phyloP scores from a whole-genome alignment of 1,140 invertebrate genomes.

The Hesperophylax magnus region DNA sequence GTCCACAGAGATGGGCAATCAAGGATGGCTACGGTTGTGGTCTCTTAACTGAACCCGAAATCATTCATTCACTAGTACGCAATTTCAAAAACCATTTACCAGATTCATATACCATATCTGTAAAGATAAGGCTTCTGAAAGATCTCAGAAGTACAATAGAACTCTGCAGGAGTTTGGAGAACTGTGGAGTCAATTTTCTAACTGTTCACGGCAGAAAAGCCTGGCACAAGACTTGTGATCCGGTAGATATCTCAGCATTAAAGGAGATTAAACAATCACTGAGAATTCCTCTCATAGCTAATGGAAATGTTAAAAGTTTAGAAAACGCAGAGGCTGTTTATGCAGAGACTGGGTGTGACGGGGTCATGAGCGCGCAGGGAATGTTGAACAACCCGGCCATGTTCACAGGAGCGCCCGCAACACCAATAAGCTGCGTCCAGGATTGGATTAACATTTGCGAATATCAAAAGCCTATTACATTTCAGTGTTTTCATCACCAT shows the following conservation, averaged over 20 bases:
- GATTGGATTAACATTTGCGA: slow-evolving; percentile 87
- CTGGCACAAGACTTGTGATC: slow-evolving; percentile 83
- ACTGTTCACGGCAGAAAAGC: slow-evolving; percentile 92
- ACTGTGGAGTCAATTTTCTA: slow-evolving; percentile 89
- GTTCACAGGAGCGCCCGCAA: slow-evolving; percentile 79
- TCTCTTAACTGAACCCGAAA: slow-evolving; percentile 86
- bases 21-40: slow-evolving; percentile 91
- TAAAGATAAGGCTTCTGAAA: slow-evolving; percentile 89
- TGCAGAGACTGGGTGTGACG: slow-evolving; percentile 80
- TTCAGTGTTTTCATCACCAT: slow-evolving; percentile 93
- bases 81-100: slow-evolving; percentile 82
- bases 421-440: slow-evolving; percentile 84
- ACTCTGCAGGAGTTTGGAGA: slow-evolving; percentile 83
- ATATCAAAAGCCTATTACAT: slow-evolving; percentile 73
- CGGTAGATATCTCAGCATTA: slow-evolving; percentile 83
- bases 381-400: slow-evolving; percentile 93
- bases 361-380: slow-evolving; percentile 91
- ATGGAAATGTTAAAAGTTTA: slow-evolving; percentile 88
- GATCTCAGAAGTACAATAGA: slow-evolving; percentile 68
- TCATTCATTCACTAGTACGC: slow-evolving; percentile 85
- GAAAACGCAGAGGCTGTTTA: slow-evolving; percentile 79
- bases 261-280: slow-evolving; percentile 81
- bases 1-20: slow-evolving; percentile 96
- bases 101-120: slow-evolving; percentile 87
- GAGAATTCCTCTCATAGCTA: slow-evolving; percentile 88